These are phyloP conservation scores for Neuroterus valhalla DNA, from an alignment of 1,140 invertebrate species.

Conservation along the genomic window DNA sequence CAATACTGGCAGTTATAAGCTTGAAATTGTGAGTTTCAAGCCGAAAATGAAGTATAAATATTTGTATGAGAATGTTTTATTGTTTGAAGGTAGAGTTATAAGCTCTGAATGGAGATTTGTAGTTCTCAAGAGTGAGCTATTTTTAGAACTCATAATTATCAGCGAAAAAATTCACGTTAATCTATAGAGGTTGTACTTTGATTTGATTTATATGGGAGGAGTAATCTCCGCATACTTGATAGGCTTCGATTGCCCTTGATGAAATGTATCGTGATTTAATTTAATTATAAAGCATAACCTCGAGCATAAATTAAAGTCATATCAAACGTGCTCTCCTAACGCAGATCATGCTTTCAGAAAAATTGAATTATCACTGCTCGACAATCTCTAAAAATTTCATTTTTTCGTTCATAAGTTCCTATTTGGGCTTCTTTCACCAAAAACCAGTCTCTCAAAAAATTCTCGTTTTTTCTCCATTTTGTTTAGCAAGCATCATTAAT, in stretches of 20 bases:
- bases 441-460: not conserved
- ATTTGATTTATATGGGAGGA: conserved; percentile 15
- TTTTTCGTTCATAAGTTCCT: not conserved
- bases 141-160: not conserved
- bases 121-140: no score
- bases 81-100: no score
- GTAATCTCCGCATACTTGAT: conserved; percentile 12
- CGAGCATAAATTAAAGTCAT: not conserved
- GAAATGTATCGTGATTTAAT: not conserved
- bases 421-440: not conserved
- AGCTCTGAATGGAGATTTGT: no score
- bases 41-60: no score
- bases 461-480: not conserved
- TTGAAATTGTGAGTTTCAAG: no score
- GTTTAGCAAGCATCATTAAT: conserved; percentile 1
- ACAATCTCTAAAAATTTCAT: not conserved
- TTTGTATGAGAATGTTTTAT: no score
- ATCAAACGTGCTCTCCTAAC: not conserved
- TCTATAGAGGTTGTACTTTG: conserved; percentile 10
- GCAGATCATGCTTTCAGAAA: not conserved
- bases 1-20: no score
- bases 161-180: conserved; percentile 3
- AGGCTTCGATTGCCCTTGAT: not conserved
- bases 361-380: not conserved
- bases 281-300: not conserved